phyloP scores from a whole-genome alignment of 35 echinoderm and acorn worm genomes.

The Stichopus chloronotus region DNA sequence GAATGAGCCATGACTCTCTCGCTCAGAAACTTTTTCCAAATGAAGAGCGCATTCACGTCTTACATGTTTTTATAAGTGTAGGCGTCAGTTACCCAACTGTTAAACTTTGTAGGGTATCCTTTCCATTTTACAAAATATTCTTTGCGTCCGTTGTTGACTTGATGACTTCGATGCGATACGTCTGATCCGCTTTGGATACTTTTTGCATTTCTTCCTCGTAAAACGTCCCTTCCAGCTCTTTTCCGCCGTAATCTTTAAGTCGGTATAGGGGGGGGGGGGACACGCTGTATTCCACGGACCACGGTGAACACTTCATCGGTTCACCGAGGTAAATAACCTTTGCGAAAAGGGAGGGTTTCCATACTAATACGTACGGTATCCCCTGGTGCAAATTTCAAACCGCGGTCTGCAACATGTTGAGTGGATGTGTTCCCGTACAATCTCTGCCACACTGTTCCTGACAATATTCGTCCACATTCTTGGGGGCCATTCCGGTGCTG shows the following conservation, averaged over 20 bases:
- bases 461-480: not conserved
- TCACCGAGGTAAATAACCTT: conserved; percentile 55
- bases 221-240: conserved; percentile 48
- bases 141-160: conserved; percentile 1
- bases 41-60: too few species aligned
- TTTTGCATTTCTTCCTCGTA: conserved; percentile 60
- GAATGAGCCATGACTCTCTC: too few species aligned
- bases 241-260: conserved; percentile 55
- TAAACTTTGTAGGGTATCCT: too few species aligned
- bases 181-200: not conserved
- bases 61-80: conserved; percentile 54
- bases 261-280: conserved; percentile 43
- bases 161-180: conserved; percentile 18
- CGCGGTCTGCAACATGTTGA: not conserved
- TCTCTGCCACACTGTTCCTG: too few species aligned
- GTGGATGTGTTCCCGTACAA: too few species aligned
- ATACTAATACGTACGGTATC: conserved; percentile 49
- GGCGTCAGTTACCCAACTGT: conserved; percentile 23
- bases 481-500: too few species aligned
- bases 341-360: conserved; percentile 17
- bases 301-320: conserved; percentile 59
- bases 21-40: too few species aligned
- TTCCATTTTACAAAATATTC: too few species aligned
- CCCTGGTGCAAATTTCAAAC: conserved; percentile 37
- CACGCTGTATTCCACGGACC: not conserved